These are phyloP conservation scores for Melanostoma scalare DNA, from an alignment of 2,888 invertebrate species.

Conservation along the genomic window DNA sequence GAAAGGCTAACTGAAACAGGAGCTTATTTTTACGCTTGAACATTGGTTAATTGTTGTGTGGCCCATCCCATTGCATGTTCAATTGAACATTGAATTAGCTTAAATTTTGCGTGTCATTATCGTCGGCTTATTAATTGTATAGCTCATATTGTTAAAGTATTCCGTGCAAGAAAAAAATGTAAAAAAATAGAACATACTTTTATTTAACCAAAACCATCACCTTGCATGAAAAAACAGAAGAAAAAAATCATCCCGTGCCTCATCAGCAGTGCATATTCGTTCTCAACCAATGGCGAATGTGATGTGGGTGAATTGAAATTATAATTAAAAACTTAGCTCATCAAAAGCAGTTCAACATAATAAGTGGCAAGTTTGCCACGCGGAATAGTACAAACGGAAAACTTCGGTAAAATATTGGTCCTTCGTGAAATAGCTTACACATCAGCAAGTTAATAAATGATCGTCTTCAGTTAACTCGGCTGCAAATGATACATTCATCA, in stretches of 20 bases:
- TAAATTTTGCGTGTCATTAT: conserved; percentile 56
- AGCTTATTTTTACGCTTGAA: conserved; percentile 37
- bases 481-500: conserved; percentile 65
- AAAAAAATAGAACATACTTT: conserved; percentile 22
- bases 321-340: conserved; percentile 39
- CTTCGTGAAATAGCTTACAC: conserved; percentile 25
- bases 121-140: conserved; percentile 49
- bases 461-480: conserved; percentile 41
- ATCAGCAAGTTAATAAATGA: conserved; percentile 38
- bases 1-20: conserved; percentile 16
- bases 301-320: conserved; percentile 48
- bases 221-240: background rate
- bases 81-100: conserved; percentile 41
- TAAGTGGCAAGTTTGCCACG: background rate
- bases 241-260: no score
- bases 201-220: conserved; percentile 32
- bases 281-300: conserved; percentile 10
- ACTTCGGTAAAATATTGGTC: conserved; percentile 6
- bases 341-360: background rate
- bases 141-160: conserved; percentile 44
- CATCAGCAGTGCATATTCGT: no score
- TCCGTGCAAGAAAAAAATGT: conserved; percentile 21
- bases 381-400: conserved; percentile 43
- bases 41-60: conserved; percentile 24
- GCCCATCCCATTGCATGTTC: conserved; percentile 32